These are phyloP conservation scores for Cantharis nigra DNA, from an alignment of 2,888 invertebrate species.

Conservation along the genomic window DNA sequence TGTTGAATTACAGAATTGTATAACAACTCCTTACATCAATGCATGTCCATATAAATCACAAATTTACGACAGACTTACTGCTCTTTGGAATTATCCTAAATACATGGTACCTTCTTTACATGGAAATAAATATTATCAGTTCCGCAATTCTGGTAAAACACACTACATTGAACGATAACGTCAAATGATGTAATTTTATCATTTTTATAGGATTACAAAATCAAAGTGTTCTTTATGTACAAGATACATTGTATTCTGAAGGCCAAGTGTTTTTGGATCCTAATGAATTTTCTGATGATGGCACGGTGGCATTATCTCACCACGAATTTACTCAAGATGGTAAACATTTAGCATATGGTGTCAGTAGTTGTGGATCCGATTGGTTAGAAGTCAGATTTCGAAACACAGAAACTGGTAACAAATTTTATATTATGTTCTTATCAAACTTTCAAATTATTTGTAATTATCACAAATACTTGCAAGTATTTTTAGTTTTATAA, in stretches of 20 bases:
- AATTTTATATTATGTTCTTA: not conserved
- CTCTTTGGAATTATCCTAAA: constrained; percentile 96
- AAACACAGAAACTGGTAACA: constrained; percentile 70
- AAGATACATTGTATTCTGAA: constrained; percentile 74
- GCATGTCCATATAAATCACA: constrained; percentile 73
- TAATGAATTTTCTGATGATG: constrained; percentile 88
- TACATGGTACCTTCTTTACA: constrained; percentile 84
- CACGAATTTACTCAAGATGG: constrained; percentile 90
- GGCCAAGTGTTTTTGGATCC: constrained; percentile 92
- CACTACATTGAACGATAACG: not conserved
- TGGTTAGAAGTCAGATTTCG: constrained; percentile 91
- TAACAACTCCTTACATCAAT: constrained; percentile 85
- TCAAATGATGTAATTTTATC: not conserved
- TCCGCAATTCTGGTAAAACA: constrained; percentile 71
- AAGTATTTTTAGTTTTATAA: too few species aligned
- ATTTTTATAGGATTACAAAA: constrained; percentile 81
- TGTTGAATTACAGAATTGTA: constrained; percentile 87
- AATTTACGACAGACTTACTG: constrained; percentile 79
- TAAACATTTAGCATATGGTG: constrained; percentile 84
- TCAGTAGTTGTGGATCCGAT: constrained; percentile 93
- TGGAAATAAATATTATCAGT: constrained; percentile 88
- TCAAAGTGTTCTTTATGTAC: constrained; percentile 93
- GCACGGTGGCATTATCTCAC: constrained; percentile 79
- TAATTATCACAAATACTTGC: too few species aligned
- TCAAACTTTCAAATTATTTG: not conserved